These are phyloP conservation scores for Drosophila lacicola DNA, from an alignment of 2,888 invertebrate species.

Conservation along the genomic window DNA sequence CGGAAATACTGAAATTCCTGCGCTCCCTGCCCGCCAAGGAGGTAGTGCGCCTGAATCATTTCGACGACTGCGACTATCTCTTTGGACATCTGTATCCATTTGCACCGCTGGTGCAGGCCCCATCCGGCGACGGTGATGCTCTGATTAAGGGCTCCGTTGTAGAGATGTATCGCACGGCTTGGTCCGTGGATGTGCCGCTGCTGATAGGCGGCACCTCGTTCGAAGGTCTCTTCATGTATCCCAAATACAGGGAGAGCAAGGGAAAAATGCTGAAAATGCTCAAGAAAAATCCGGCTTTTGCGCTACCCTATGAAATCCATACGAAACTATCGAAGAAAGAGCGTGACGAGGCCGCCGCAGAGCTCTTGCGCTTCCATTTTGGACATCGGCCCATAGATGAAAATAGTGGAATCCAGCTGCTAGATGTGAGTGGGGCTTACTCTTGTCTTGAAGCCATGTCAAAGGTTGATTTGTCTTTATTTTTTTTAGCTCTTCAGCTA, in stretches of 20 bases:
- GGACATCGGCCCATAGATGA: slow-evolving; percentile 64
- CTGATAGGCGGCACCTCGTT: slow-evolving; percentile 82
- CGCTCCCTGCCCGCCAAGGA: slow-evolving; percentile 59
- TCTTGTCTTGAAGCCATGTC: not conserved
- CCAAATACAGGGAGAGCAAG: slow-evolving; percentile 52
- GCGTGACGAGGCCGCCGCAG: slow-evolving; percentile 50
- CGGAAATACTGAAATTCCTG: slow-evolving; percentile 80
- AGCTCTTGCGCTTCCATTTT: slow-evolving; percentile 85
- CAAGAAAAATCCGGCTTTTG: slow-evolving; percentile 46
- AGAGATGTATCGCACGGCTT: slow-evolving; percentile 73
- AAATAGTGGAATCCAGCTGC: slow-evolving; percentile 71
- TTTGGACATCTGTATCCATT: slow-evolving; percentile 75
- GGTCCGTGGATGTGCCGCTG: slow-evolving; percentile 81
- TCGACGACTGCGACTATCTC: slow-evolving; percentile 60
- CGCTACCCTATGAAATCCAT: slow-evolving; percentile 75
- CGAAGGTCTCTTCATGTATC: slow-evolving; percentile 81
- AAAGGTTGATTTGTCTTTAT: slow-evolving; percentile 12
- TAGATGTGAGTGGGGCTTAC: slow-evolving; percentile 72
- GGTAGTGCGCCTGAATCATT: slow-evolving; percentile 75
- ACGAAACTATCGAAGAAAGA: slow-evolving; percentile 24
- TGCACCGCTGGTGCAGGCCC: slow-evolving; percentile 76
- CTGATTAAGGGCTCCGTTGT: slow-evolving; percentile 62
- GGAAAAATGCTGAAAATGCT: slow-evolving; percentile 47
- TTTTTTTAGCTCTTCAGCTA: slow-evolving; percentile 75
- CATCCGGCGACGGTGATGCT: too few species aligned